Conservation (phyloP, 2,113 vertebrate genomes). For the Dermatemys mawii region DNA sequence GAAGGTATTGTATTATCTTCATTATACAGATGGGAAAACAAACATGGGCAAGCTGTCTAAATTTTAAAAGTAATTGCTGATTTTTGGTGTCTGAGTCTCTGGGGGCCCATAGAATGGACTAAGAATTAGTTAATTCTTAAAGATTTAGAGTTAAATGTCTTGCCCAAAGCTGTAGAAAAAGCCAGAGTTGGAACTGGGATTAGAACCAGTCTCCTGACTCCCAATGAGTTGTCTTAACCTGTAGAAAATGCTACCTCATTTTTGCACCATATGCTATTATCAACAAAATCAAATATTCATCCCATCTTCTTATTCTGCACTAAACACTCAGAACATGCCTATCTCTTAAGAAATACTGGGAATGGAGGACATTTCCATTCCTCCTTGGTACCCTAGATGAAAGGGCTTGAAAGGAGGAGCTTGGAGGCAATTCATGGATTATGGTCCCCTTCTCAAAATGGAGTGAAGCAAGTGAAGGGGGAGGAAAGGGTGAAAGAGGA, state of each 20-base stretch:
- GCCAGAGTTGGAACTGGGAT: neutral
- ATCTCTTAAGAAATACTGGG: neutral
- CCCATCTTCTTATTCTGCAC: neutral
- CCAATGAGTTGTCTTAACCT: neutral
- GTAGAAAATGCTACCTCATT: neutral
- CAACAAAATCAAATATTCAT: neutral
- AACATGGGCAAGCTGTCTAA: neutral
- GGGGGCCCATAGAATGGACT: rapidly evolving
- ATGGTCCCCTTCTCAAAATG: rapidly evolving
- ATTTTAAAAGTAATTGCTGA: neutral
- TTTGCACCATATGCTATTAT: neutral
- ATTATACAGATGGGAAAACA: neutral
- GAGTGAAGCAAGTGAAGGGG: neutral
- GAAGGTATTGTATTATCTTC: neutral
- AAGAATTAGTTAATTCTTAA: rapidly evolving
- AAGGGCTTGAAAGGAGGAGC: neutral
- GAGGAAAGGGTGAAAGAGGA: neutral
- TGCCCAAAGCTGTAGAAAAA: neutral
- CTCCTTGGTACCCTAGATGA: rapidly evolving
- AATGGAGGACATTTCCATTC: rapidly evolving
- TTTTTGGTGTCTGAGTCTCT: rapidly evolving
- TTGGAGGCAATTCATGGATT: neutral
- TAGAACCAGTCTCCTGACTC: neutral
- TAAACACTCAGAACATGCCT: neutral
- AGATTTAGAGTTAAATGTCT: neutral